Base-by-base conservation (phyloP, 2,888 invertebrate species). In the Melanargia galathea region DNA sequence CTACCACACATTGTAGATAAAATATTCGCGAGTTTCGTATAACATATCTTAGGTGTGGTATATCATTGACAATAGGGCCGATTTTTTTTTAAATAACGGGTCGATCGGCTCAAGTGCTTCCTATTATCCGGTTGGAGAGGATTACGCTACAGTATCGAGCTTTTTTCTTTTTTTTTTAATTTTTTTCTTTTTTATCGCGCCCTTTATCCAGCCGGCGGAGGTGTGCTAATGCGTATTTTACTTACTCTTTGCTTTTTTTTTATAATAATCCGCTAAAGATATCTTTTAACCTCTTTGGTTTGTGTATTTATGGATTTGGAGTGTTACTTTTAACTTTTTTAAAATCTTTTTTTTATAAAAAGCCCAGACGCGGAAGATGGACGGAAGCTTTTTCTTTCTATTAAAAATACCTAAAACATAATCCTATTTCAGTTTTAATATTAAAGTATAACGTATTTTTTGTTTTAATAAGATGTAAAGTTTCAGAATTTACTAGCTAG, bases 61-160 rank as follows among this genome's bases (percentile, higher is more conserved):
- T 52, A 35, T 52, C 52, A 35, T 0, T 20, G 13, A 2, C 35
- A 35, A 33, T 20, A 35, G 35, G 75, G 71, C 71, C 71, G 60
- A 64, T 74, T 79, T 82, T 84, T 87, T 84, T 82, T 80, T 79
- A 80, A 87, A 84, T 87, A 89, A 85, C 87, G 86, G 84, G 82
- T 85, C 86, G 86, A 86, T 84, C 84, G 87, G 84, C 85, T 90
- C 87, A 86, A 90, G 90, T 88, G 86, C 84, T 88, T 86, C 88
- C 88, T 86, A 86, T 90, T 86, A 84, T 84, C 80, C 82, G 81
- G 76, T 73, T 70, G 72, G 79, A 82, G 83, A 83, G 89, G 87
- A 87, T 88, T 87, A 84, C 78, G 85, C 82, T 81, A 87, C 87
- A 86, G 82, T 87, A 81, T 87, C 82, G 83, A 69, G 75, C 80